These are phyloP conservation scores for Tipula helvola DNA, from an alignment of 2,888 invertebrate species.

Conservation along the genomic window DNA sequence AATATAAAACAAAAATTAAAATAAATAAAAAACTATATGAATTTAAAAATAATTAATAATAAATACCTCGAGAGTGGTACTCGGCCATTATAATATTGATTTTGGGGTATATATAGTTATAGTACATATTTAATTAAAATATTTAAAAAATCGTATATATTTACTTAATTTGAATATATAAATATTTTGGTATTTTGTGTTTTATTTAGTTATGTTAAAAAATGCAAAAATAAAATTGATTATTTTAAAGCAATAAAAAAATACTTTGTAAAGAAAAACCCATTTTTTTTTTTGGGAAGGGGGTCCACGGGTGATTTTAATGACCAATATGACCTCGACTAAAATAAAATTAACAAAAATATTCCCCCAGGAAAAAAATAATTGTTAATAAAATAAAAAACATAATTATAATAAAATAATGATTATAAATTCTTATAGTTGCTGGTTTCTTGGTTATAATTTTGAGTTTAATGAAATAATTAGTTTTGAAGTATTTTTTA, in stretches of 20 bases:
- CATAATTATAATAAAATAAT: not conserved
- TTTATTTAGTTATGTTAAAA: not conserved
- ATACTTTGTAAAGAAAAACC: not conserved
- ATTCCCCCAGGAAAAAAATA: not conserved
- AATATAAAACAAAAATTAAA: not conserved
- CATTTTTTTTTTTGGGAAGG: not conserved
- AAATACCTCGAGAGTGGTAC: not conserved
- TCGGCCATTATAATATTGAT: not conserved
- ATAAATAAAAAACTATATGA: not conserved
- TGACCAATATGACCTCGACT: not conserved
- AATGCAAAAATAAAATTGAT: not conserved
- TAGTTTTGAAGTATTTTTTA: not conserved
- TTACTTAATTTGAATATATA: not conserved
- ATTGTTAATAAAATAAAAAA: not conserved
- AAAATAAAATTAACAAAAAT: not conserved
- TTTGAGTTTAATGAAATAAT: not conserved
- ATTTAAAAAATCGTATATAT: too few relatives aligned
- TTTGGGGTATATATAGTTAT: not conserved
- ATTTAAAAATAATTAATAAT: not conserved
- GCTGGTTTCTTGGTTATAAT: not conserved
- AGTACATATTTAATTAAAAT: not conserved
- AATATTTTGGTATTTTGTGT: not conserved
- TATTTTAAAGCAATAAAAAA: not conserved
- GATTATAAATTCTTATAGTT: not conserved
- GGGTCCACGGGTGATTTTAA: not conserved